These are phyloP conservation scores for Drymodes brunneopygia DNA, from an alignment of 2,113 vertebrate species.

Conservation along the genomic window DNA sequence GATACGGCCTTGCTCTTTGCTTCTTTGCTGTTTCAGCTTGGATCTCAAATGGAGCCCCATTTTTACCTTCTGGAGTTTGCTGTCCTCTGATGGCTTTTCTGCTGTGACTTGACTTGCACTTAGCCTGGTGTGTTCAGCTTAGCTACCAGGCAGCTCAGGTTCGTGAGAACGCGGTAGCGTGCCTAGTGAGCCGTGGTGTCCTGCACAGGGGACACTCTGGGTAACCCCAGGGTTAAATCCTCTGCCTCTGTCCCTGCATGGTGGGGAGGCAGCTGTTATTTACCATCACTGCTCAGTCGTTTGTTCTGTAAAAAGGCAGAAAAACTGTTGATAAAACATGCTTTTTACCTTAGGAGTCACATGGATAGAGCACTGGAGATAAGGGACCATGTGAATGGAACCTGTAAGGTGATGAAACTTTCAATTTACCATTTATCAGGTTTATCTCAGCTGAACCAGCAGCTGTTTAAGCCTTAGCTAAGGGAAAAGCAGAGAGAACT, in stretches of 20 bases:
- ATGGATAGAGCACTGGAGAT: neutral
- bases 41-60: neutral
- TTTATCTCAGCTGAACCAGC: conserved; percentile 43
- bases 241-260: neutral
- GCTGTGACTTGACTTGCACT: neutral
- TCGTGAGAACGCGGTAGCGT: rapidly evolving
- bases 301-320: neutral
- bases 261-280: neutral
- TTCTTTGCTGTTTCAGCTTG: neutral
- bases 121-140: neutral
- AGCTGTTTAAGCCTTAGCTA: conserved; percentile 16
- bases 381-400: neutral
- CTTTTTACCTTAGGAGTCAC: neutral
- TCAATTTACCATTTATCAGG: conserved; percentile 18
- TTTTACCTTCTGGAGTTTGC: neutral
- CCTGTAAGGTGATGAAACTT: conserved; percentile 20
- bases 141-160: neutral
- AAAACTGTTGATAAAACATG: neutral
- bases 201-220: neutral
- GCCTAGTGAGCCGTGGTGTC: neutral
- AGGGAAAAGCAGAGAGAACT: neutral
- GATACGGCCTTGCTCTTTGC: neutral
- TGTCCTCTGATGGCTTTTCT: neutral
- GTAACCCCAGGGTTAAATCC: neutral
- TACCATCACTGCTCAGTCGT: neutral